Evolutionary conservation across 2,797 vertebrate species (phyloP), one percentile per base, ranked within the genome.

Genomic region (Gastrophryne carolinensis): DNA sequence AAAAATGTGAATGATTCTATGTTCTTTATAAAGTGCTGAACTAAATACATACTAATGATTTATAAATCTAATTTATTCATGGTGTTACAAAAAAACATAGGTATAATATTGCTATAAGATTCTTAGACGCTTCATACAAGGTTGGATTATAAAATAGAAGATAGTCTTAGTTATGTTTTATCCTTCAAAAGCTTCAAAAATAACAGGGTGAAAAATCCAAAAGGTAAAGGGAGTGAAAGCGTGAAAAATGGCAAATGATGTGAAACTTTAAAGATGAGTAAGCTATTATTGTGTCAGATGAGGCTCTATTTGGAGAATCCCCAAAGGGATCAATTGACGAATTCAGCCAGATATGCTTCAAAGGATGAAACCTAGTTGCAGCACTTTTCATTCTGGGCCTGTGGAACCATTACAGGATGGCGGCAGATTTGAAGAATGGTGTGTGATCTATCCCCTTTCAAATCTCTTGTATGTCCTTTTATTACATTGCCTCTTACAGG

Each of bases 271-370:
- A 44, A 35, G 74, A 17, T 79, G 68, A 80, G 3, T 9, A 32
- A 2, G 34, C 8, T 1, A 76, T 72, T 72, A 78, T 73, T 75
- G 11, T 71, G 70, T 60, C 27, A 3, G 63, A 72, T 75, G 10
- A 79, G 12, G 7, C 49, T 80, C 21, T 73, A 15, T 0, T 58
- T 69, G 32, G 4, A 49, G 58, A 77, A 61, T 27, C 74, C 11
- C 21, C 65, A 79, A 85, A 65, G 3, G 11, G 1, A 80, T 82
- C 64, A 80, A 79, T 0, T 69, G 47, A 3, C 35, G 23, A 70
- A 79, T 76, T 82, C 64, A 77, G 21, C 9, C 62, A 73, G 66
- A 47, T 69, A 74, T 60, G 79, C 75, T 83, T 84, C 80, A 86
- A 81, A 83, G 76, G 23, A 61, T 72, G 15, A 54, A 69, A 67